Percentiles rank a stretch among this genome's conserved stretches.
Conservation (phyloP, 2,113 vertebrate genomes). For the Chitala chitala region DNA sequence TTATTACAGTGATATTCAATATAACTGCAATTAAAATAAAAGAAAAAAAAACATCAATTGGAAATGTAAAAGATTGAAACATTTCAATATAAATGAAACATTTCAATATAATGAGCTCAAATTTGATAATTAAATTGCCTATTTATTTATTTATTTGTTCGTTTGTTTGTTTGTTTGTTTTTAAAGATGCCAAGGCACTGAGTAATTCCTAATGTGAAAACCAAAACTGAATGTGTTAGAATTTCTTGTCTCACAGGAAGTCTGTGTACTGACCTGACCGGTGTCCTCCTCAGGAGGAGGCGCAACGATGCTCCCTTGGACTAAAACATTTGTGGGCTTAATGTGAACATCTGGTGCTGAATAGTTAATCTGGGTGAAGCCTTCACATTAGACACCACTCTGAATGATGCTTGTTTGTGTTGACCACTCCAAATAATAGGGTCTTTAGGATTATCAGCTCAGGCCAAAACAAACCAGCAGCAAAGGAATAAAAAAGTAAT, state of each 20-base stretch:
- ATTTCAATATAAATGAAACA: too few relatives aligned
- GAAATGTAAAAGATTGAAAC: too few relatives aligned
- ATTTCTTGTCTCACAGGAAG: not conserved
- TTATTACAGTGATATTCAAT: too few relatives aligned
- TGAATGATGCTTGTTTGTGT: slow-evolving; percentile 7
- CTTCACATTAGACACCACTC: slow-evolving; percentile 2
- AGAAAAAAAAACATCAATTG: too few relatives aligned
- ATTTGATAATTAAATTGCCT: too few relatives aligned
- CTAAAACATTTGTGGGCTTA: slow-evolving; percentile 11
- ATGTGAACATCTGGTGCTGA: slow-evolving; percentile 11
- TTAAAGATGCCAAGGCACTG: too few relatives aligned
- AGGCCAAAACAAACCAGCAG: not conserved
- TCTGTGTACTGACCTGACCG: not conserved
- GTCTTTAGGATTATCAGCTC: slow-evolving; percentile 15
- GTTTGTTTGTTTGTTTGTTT: too few relatives aligned
- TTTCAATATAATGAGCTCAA: too few relatives aligned
- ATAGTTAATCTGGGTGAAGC: slow-evolving; percentile 9
- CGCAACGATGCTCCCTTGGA: slow-evolving; percentile 5
- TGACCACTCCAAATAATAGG: slow-evolving; percentile 16
- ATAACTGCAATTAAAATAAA: too few relatives aligned
- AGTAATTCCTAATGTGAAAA: too few relatives aligned
- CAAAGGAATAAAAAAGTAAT: not conserved
- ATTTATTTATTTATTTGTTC: too few relatives aligned
- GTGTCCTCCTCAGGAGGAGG: not conserved
- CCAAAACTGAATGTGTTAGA: too few relatives aligned